A percentile compares a stretch with the other conserved stretches of the same genome.
phyloP scores from a whole-genome alignment of 2,888 invertebrate genomes.

The Tethea ocularis region DNA sequence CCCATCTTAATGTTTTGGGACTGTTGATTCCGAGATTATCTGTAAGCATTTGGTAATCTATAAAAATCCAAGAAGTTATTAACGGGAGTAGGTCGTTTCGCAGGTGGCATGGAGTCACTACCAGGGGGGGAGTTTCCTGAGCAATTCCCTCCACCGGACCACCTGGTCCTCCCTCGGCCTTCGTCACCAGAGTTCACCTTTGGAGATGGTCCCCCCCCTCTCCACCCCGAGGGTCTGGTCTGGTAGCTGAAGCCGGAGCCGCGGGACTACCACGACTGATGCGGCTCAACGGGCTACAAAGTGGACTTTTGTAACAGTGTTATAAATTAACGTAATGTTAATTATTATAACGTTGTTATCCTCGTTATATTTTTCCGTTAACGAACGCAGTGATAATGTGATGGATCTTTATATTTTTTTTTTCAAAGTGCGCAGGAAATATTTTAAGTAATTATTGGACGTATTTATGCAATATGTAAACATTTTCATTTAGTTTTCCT shows the following conservation, averaged over 20 bases:
- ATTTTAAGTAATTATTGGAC: neutral
- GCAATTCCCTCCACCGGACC: slow-evolving; percentile 85
- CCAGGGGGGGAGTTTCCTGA: slow-evolving; percentile 79
- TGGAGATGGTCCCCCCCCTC: slow-evolving; percentile 78
- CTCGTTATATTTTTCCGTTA: slow-evolving; percentile 9
- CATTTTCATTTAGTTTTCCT: neutral
- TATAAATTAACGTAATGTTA: slow-evolving; percentile 38
- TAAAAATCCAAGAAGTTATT: slow-evolving; percentile 46
- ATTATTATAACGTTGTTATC: slow-evolving; percentile 15
- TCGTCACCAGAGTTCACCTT: slow-evolving; percentile 90
- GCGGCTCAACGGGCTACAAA: slow-evolving; percentile 79
- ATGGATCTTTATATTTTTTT: slow-evolving; percentile 34
- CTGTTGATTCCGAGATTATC: neutral
- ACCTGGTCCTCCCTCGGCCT: slow-evolving; percentile 87
- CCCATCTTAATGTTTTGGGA: neutral
- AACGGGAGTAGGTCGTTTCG: slow-evolving; percentile 91
- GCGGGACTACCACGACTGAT: slow-evolving; percentile 84
- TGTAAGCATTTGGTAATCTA: too few species aligned
- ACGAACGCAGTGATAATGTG: slow-evolving; percentile 48
- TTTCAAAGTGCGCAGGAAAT: slow-evolving; percentile 8
- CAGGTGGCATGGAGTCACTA: slow-evolving; percentile 86
- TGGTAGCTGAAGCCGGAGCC: slow-evolving; percentile 85
- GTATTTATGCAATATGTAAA: neutral
- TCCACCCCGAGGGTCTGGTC: slow-evolving; percentile 80
- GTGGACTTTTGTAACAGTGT: slow-evolving; percentile 66